Base-by-base conservation (phyloP, 1,140 invertebrate species). In the Ooceraea biroi region DNA sequence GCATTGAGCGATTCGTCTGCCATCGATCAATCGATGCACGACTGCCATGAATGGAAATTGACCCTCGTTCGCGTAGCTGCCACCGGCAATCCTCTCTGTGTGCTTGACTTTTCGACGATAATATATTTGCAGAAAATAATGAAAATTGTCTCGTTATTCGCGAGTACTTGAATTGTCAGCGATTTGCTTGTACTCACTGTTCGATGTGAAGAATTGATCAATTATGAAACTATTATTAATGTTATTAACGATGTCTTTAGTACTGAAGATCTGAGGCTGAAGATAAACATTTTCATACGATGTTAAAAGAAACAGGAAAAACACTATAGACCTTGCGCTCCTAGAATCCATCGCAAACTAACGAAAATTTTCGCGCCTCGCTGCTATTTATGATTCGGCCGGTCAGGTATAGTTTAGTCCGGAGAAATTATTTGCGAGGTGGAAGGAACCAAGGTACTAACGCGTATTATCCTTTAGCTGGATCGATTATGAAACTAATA, bases 11-110 rank as follows among this genome's bases (percentile, higher is more conserved):
- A 80, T 66, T 10, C 60, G 41, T 7, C 72, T 73, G 14, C 58
- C 60, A 0, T 61, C 50, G 1, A 69, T n/a, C 30, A 90, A 48
- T 55, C 84, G 68, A 71, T 89, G 88, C 1, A 90, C 80, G 4
- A 86, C 84, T n/a, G 74, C 88, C 86, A 90, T 89, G 25, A 86
- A 89, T 14, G 89, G 89, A 80, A 89, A 90, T 41, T 89, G 80
- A 2, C 82, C 83, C 7, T 74, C 73, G 1, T 25, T 25, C 1
- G 88, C 86, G 48, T 73, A 82, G 50, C 25, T 69, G 19, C 88
- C 88, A 3, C 83, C 88, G 10, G 50, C 68, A 46, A 88, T 84
- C 71, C 78, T 86, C 5, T 88, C 46, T n/a, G 66, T 63, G 12
- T 72, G 25, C 19, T 27, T 66, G 25, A 11, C 71, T 73, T 63